Evolutionary conservation across 1,140 invertebrate genomes (phyloP).

Genomic region (Leptinotarsa texana): DNA sequence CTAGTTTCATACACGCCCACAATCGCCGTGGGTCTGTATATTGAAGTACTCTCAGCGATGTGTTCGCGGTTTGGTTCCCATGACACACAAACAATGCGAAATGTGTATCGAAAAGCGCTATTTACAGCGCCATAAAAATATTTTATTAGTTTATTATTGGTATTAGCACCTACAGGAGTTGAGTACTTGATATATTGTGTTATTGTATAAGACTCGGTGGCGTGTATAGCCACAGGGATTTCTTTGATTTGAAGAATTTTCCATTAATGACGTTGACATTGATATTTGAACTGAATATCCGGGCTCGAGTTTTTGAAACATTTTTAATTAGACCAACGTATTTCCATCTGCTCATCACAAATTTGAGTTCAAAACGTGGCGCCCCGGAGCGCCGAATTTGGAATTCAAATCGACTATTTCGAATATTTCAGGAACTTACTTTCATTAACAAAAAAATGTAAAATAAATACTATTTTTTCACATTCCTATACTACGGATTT

Average conservation of each 20-base stretch:
- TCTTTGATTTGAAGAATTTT: not conserved
- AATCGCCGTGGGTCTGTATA: no score
- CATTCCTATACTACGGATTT: no score
- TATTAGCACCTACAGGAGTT: conserved; percentile 5
- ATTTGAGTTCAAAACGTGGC: no score
- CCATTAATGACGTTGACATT: not conserved
- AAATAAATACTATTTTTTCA: no score
- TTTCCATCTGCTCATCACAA: no score
- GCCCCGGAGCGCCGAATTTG: no score
- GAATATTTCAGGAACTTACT: no score
- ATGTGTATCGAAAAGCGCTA: not conserved
- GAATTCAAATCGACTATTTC: no score
- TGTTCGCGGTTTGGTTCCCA: conserved; percentile 5
- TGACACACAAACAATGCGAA: conserved; percentile 15
- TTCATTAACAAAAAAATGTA: no score
- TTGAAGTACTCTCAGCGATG: not conserved
- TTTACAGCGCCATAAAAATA: not conserved
- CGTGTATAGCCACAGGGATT: not conserved
- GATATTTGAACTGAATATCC: not conserved
- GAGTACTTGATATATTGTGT: not conserved
- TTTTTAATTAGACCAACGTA: no score
- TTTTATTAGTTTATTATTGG: conserved; percentile 1
- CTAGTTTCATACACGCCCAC: no score
- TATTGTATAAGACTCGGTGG: not conserved
- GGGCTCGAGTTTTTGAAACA: no score